Evolutionary conservation across 2,888 invertebrate species (phyloP).

Genomic region (Macrosiphum euphorbiae): DNA sequence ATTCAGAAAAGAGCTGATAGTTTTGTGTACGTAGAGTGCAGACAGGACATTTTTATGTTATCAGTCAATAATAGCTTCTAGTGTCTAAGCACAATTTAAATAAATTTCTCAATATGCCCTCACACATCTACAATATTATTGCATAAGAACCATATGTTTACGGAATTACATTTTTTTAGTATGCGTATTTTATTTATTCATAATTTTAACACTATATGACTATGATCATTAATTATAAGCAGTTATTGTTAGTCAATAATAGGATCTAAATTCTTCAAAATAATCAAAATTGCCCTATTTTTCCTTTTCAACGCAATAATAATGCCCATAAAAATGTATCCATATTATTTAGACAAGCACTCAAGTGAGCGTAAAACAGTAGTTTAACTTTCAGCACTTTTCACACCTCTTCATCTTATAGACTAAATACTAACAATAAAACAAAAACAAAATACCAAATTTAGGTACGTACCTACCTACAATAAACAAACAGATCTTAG

Average conservation of each 20-base stretch:
- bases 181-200: not conserved
- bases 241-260: not conserved
- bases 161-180: not conserved
- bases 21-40: not conserved
- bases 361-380: no score
- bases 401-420: no score
- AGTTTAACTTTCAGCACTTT: no score
- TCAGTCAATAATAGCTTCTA: not conserved
- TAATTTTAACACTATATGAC: not conserved
- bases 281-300: no score
- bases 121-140: not conserved
- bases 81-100: not conserved
- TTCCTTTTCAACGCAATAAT: no score
- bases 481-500: no score
- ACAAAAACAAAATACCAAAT: no score
- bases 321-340: no score
- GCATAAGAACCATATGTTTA: not conserved
- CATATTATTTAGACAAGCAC: no score
- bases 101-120: not conserved
- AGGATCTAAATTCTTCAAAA: no score
- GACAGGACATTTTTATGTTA: not conserved
- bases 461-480: no score
- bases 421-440: no score
- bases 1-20: not conserved
- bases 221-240: not conserved